Evolutionary conservation across 2,888 invertebrate genomes (phyloP).

Genomic region (Acrobasis suavella): DNA sequence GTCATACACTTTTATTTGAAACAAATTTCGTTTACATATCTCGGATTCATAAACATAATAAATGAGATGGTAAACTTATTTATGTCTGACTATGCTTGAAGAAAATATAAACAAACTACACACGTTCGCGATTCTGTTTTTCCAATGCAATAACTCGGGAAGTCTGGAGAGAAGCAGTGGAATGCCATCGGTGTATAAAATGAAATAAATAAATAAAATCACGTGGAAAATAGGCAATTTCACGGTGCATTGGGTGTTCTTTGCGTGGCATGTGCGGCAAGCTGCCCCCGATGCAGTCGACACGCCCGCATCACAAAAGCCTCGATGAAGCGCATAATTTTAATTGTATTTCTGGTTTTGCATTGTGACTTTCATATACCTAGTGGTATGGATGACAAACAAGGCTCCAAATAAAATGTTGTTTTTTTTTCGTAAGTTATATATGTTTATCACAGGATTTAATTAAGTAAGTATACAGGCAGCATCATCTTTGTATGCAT

Average conservation of each 20-base stretch:
- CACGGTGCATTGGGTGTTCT: slow-evolving; percentile 79
- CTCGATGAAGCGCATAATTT: slow-evolving; percentile 65
- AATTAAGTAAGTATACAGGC: no score
- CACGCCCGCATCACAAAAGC: slow-evolving; percentile 66
- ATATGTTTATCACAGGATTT: no score
- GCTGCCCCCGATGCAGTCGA: slow-evolving; percentile 47
- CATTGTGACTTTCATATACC: neutral
- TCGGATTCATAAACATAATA: no score
- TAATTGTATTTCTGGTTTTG: slow-evolving; percentile 41
- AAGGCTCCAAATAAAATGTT: neutral
- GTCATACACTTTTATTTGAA: neutral
- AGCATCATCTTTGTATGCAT: no score
- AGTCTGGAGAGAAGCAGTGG: slow-evolving; percentile 56
- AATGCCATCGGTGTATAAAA: slow-evolving; percentile 75
- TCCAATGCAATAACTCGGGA: slow-evolving; percentile 54
- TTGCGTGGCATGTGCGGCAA: slow-evolving; percentile 54
- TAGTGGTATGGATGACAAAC: neutral
- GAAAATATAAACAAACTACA: neutral
- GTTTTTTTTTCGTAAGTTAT: no score
- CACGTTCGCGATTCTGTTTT: slow-evolving; percentile 39
- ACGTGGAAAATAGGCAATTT: slow-evolving; percentile 82
- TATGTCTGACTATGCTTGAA: neutral
- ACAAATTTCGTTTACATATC: neutral
- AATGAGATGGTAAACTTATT: no score
- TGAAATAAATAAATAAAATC: slow-evolving; percentile 82